Percentiles rank a stretch among this genome's conserved stretches.
Evolutionary conservation across 37 sponge, comb jelly and placozoan genomes (phyloP).

Genomic region (Oscarella lobularis): DNA sequence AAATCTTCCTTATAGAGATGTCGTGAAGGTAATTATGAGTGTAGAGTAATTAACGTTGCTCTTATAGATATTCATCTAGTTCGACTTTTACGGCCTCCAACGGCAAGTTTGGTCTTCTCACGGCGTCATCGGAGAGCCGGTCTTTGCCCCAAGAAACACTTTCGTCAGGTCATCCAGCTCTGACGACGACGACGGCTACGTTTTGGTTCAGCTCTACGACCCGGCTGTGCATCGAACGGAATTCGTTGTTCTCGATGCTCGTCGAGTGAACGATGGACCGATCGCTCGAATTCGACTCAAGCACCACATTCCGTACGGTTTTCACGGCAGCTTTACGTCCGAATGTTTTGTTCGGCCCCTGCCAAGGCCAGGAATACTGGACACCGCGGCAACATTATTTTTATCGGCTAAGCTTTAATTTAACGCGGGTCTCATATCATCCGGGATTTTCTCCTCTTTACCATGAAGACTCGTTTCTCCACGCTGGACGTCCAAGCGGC

Average conservation of each 20-base stretch:
- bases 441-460: too few species aligned
- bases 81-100: conserved; percentile 21
- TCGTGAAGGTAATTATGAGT: conserved; percentile 55
- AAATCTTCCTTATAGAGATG: conserved; percentile 76
- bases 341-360: conserved; percentile 26
- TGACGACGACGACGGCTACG: conserved; percentile 81
- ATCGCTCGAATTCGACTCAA: conserved; percentile 38
- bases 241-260: conserved; percentile 75
- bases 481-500: conserved; percentile 65
- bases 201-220: conserved; percentile 60
- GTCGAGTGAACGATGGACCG: conserved; percentile 48
- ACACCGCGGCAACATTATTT: too few species aligned
- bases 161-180: conserved; percentile 17
- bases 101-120: conserved; percentile 79
- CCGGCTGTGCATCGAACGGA: conserved; percentile 63
- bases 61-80: conserved; percentile 13
- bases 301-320: conserved; percentile 76
- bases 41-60: neutral
- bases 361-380: conserved; percentile 7
- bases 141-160: conserved; percentile 66
- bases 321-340: conserved; percentile 86
- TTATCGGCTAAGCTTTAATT: too few species aligned
- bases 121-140: conserved; percentile 72
- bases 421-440: too few species aligned
- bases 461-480: conserved; percentile 75